phyloP scores from a whole-genome alignment of 1,140 invertebrate species.

The Caligus rogercresseyi region DNA sequence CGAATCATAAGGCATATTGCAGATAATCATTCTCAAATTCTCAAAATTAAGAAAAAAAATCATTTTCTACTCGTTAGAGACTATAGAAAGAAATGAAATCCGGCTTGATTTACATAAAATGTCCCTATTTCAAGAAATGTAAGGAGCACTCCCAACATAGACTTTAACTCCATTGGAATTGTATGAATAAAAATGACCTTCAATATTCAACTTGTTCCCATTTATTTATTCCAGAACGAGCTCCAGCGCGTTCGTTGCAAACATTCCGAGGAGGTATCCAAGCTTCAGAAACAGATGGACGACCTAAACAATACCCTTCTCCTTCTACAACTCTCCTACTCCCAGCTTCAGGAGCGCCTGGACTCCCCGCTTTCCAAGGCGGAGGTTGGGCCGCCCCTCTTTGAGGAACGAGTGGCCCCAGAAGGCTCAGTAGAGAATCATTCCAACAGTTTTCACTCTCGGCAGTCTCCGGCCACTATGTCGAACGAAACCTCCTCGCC shows the following conservation, averaged over 20 bases:
- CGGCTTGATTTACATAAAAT: too few relatives aligned
- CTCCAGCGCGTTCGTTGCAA: background rate
- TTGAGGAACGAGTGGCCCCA: background rate
- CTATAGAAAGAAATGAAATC: too few relatives aligned
- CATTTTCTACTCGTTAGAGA: too few relatives aligned
- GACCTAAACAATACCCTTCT: constrained; percentile 8
- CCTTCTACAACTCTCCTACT: background rate
- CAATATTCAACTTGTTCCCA: background rate
- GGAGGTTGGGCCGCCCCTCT: too few relatives aligned
- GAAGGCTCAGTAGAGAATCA: background rate
- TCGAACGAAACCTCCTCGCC: background rate
- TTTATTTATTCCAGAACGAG: background rate
- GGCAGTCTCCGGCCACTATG: background rate
- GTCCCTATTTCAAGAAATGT: too few relatives aligned
- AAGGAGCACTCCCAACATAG: too few relatives aligned
- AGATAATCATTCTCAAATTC: too few relatives aligned
- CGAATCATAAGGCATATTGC: too few relatives aligned
- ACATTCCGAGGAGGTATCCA: background rate
- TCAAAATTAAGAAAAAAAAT: too few relatives aligned
- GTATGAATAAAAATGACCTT: background rate
- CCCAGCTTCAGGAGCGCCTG: background rate
- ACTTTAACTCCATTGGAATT: too few relatives aligned
- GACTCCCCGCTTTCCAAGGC: background rate
- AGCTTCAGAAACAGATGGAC: constrained; percentile 16
- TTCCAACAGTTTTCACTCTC: background rate